Evolutionary conservation across 2,113 vertebrate genomes (phyloP).

Genomic region (Noturus placidus): DNA sequence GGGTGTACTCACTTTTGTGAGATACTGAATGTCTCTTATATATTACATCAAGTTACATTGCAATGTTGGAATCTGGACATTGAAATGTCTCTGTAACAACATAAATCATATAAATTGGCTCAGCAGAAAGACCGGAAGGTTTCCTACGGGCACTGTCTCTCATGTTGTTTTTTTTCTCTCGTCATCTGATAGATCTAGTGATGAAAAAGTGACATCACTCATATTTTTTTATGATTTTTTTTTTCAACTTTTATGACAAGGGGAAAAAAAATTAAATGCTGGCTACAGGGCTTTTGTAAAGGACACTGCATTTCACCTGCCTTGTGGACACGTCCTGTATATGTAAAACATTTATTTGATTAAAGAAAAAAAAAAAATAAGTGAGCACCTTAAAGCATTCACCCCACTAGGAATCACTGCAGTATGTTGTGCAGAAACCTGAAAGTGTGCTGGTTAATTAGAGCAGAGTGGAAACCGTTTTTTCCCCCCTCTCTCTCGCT

Average conservation of each 20-base stretch:
- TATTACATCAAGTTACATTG: not conserved
- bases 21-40: not conserved
- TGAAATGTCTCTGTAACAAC: not conserved
- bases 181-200: not conserved
- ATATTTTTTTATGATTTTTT: not conserved
- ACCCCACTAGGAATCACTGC: slow-evolving; percentile 27
- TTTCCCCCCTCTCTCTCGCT: not conserved
- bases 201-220: not conserved
- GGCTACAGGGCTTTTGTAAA: not conserved
- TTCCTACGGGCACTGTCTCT: not conserved
- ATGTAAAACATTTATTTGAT: not conserved
- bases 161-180: not conserved
- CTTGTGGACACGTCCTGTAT: not conserved
- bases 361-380: not conserved
- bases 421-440: slow-evolving; percentile 20
- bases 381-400: not conserved
- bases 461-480: slow-evolving; percentile 11
- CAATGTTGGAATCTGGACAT: not conserved
- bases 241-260: not conserved
- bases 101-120: not conserved
- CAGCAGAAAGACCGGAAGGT: not conserved
- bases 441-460: slow-evolving; percentile 48
- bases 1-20: too few relatives aligned
- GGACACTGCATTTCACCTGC: not conserved
- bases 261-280: not conserved